phyloP scores from a whole-genome alignment of 2,888 invertebrate species.

The Rhagophthalmus giganteus region DNA sequence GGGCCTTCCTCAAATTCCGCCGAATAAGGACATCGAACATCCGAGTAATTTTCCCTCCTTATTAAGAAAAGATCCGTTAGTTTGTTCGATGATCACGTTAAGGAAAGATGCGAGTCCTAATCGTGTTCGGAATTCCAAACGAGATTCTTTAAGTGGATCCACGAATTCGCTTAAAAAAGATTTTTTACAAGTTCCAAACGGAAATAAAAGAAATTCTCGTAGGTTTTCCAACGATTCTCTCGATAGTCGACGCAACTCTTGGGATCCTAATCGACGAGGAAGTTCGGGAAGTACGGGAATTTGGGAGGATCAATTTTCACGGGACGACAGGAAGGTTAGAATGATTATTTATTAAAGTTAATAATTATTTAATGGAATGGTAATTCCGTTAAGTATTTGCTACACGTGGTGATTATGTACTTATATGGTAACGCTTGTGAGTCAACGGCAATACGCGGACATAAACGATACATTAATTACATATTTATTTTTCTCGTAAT shows the following conservation, averaged over 20 bases:
- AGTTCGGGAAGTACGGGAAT: slow-evolving; percentile 64
- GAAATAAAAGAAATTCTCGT: slow-evolving; percentile 59
- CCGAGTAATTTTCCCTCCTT: slow-evolving; percentile 73
- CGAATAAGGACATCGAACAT: slow-evolving; percentile 64
- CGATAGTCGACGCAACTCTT: slow-evolving; percentile 68
- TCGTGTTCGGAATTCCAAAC: slow-evolving; percentile 35
- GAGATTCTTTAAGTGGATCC: slow-evolving; percentile 48
- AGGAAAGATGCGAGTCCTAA: slow-evolving; percentile 40
- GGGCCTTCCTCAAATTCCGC: slow-evolving; percentile 62
- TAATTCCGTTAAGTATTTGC: too few relatives aligned
- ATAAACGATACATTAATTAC: too few relatives aligned
- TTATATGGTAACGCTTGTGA: slow-evolving; percentile 6
- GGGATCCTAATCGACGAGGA: slow-evolving; percentile 69
- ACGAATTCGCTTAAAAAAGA: slow-evolving; percentile 53
- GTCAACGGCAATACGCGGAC: not conserved
- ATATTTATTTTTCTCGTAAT: too few relatives aligned
- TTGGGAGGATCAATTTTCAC: slow-evolving; percentile 64
- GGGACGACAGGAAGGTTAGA: slow-evolving; percentile 59
- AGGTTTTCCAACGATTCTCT: slow-evolving; percentile 72
- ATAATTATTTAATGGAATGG: not conserved
- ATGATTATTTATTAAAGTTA: not conserved
- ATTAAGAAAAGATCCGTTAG: slow-evolving; percentile 61
- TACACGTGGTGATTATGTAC: not conserved
- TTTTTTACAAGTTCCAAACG: slow-evolving; percentile 54
- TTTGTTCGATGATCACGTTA: slow-evolving; percentile 46